A percentile compares a stretch with the other conserved stretches of the same genome.
These are phyloP conservation scores for Tarsius wallacei DNA, from an alignment of 2,797 vertebrate species.

Conservation along the genomic window DNA sequence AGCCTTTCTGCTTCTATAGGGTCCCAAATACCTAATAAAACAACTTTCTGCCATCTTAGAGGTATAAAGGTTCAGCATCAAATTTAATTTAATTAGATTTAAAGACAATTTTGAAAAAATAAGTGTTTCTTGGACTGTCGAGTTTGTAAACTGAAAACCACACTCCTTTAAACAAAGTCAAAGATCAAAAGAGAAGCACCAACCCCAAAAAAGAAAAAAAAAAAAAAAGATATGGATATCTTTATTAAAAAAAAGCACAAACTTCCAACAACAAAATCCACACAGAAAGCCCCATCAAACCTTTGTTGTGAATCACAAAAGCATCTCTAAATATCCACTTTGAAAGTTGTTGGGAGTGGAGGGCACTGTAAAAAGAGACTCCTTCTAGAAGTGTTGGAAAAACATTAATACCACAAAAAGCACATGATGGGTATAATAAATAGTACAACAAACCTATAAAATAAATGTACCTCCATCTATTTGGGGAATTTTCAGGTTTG, in stretches of 20 bases:
- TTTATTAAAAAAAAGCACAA: not conserved
- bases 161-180: not conserved
- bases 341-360: not conserved
- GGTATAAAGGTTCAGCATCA: not conserved
- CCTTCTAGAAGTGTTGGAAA: not conserved
- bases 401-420: not conserved
- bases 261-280: not conserved
- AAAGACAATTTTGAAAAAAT: not conserved
- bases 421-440: not conserved
- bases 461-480: not conserved
- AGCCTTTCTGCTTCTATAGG: not conserved
- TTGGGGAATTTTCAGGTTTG: not conserved
- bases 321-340: not conserved
- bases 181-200: not conserved
- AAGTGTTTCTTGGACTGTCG: not conserved
- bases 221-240: not conserved
- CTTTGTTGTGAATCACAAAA: not conserved
- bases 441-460: not conserved
- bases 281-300: not conserved
- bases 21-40: not conserved
- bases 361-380: not conserved
- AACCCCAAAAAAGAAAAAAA: not conserved
- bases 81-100: not conserved
- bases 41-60: not conserved
- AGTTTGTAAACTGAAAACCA: not conserved